Evolutionary conservation across 2,888 invertebrate species (phyloP), one percentile per base, ranked within the genome.

Genomic region (Epinotia brunnichana): DNA sequence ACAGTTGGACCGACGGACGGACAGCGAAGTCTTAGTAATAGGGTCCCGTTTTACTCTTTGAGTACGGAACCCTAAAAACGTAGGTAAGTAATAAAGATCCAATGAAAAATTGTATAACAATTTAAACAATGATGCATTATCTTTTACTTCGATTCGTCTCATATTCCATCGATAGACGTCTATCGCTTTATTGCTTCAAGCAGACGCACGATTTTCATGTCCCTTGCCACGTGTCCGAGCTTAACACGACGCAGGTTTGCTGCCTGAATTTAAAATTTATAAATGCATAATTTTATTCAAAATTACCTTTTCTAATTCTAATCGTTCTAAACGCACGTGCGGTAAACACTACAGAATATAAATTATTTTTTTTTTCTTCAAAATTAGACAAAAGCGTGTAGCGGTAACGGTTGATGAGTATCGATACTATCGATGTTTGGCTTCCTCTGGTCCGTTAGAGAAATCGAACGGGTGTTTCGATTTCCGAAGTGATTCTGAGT

Each of bases 171-270:
- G 82, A 81, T 79, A 77, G 67, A 57, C 35, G 69, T 61, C 70
- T 67, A 68, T 17, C 51, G 24, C 88, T 75, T 87, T 87, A 86
- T 35, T 76, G 71, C 80, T 82, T 80, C 79, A 84, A 84, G 83
- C 84, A 80, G 83, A 86, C 82, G 85, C 92, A 93, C 92, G 92
- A 92, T 90, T 91, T 90, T 87, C 90, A 89, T 92, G 92, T 92
- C 85, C 77, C 78, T 84, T 85, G 91, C 92, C 92, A 93, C 92
- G 92, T 92, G 92, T 90, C 85, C 84, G 81, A 84, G 82, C 86
- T 76, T 82, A 85, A 93, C 92, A 93, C 92, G 92, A 93, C 92
- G 77, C 74, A 75, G 79, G 83, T 79, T 80, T 83, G 86, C 89
- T 87, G 85, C 87, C 88, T 89, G 92, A 90, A 93, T 93, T 86